phyloP scores from a whole-genome alignment of 2,113 vertebrate genomes.

The Seriola aureovittata region DNA sequence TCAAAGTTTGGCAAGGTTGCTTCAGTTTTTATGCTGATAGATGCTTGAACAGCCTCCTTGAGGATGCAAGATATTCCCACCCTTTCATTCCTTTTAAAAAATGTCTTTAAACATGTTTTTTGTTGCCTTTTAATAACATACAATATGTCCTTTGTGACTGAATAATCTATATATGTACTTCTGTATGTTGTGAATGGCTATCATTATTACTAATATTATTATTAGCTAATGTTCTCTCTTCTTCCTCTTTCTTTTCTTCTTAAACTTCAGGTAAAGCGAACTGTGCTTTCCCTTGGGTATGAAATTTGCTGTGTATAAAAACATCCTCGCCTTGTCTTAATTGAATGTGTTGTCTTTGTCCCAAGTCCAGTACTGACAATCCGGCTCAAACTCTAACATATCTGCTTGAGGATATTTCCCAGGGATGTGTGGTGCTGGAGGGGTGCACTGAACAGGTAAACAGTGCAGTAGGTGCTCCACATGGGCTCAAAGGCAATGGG shows the following conservation, averaged over 20 bases:
- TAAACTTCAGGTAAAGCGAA: background rate
- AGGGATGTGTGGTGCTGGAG: background rate
- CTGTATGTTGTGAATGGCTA: background rate
- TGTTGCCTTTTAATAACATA: too few relatives aligned
- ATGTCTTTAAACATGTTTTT: too few relatives aligned
- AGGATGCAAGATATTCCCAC: too few relatives aligned
- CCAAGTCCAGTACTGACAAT: background rate
- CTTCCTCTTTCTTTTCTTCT: background rate
- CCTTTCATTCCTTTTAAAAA: too few relatives aligned
- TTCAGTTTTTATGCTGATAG: background rate
- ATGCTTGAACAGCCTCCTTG: background rate
- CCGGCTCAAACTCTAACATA: background rate
- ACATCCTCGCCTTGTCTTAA: too few relatives aligned
- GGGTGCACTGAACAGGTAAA: background rate
- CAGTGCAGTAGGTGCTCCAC: background rate
- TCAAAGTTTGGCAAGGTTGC: background rate
- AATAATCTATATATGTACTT: background rate
- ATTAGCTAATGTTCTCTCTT: background rate
- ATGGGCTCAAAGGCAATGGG: background rate
- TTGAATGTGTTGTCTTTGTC: background rate
- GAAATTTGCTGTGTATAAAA: background rate
- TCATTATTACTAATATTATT: too few relatives aligned
- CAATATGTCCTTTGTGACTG: background rate
- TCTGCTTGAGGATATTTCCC: background rate
- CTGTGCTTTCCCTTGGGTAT: background rate